Percentiles rank a stretch among this genome's conserved stretches.
These are phyloP conservation scores for Beris chalybata DNA, from an alignment of 2,888 invertebrate genomes.

Conservation along the genomic window DNA sequence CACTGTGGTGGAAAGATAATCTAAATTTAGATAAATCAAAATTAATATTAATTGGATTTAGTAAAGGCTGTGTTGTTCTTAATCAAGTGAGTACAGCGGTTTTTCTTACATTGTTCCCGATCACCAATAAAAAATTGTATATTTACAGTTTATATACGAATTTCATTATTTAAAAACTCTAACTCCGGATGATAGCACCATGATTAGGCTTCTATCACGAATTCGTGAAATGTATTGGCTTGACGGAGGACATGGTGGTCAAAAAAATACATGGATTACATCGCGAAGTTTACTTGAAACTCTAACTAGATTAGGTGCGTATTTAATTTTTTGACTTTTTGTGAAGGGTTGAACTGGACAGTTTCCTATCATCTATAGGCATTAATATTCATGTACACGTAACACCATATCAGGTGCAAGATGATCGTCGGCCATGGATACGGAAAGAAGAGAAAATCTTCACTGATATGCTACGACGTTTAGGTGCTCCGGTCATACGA, in stretches of 20 bases:
- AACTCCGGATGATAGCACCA: constrained; percentile 65
- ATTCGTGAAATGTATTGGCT: constrained; percentile 84
- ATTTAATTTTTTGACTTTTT: constrained; percentile 8
- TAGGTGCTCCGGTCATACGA: constrained; percentile 68
- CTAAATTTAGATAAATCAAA: constrained; percentile 63
- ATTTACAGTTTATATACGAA: constrained; percentile 73
- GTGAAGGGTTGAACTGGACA: neutral
- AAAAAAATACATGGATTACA: constrained; percentile 86
- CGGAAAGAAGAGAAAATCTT: constrained; percentile 80
- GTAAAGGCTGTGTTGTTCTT: constrained; percentile 91
- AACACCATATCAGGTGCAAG: constrained; percentile 87
- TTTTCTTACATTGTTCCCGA: constrained; percentile 21
- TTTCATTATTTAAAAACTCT: constrained; percentile 73
- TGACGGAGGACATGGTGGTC: constrained; percentile 89
- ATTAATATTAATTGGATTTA: constrained; percentile 77
- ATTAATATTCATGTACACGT: constrained; percentile 78
- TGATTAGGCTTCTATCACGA: constrained; percentile 66
- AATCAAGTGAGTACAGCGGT: constrained; percentile 64
- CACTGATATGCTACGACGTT: constrained; percentile 65
- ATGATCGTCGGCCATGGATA: constrained; percentile 81
- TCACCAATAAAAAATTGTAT: constrained; percentile 11
- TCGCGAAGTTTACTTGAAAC: constrained; percentile 72
- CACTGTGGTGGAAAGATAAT: constrained; percentile 64
- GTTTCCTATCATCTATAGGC: constrained; percentile 54
- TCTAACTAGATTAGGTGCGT: constrained; percentile 69